Evolutionary conservation across 1,140 invertebrate species (phyloP), one percentile per base, ranked within the genome.

Genomic region (Oscheius sp.): DNA sequence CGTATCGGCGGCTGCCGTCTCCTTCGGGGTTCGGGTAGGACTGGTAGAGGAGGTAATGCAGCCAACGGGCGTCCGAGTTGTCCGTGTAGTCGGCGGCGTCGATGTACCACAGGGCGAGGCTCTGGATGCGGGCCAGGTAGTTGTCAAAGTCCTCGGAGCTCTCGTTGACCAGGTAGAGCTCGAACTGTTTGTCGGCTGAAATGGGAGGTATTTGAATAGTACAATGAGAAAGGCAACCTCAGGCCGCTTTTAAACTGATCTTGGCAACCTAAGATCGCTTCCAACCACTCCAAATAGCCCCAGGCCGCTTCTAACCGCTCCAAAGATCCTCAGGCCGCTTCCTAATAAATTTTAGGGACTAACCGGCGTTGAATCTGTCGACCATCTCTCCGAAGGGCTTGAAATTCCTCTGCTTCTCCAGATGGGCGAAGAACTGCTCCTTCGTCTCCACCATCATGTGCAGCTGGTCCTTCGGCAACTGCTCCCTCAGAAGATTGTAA

Each of bases 51-150:
- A 94, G 89, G 85, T 93, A 96, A 84, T 92, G 94, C 42, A 89
- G 88, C 94, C 95, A 99, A 75, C 91, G 90, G 31, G 91, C 89
- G 87, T 98, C 95, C 85, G 94, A 91, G 2, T 91, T 88, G 87
- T 97, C 94, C 79, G 97, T 92, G 82, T 91, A 96, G 55, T 86
- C 86, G 10, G 87, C 87, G 58, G 92, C 94, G 88, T 97, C 95
- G 79, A 98, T 92, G 83, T 91, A 98, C 91, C 93, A 98, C 65
- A 97, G 85, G 13, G 97, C 87, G 82, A 97, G 94, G 3, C 92
- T 93, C 87, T 96, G 93, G 68, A 97, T 86, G 69, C 91, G 88
- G 77, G 90, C 86, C 83, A 95, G 92, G 84, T 91, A 96, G 18
- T 90, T 87, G 31, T 88, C 82, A 80, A 95, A 96, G 15, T 90